A percentile compares a stretch with the other conserved stretches of the same genome.
Conservation (phyloP, 2,888 invertebrate genomes). For the Apeira syringaria region DNA sequence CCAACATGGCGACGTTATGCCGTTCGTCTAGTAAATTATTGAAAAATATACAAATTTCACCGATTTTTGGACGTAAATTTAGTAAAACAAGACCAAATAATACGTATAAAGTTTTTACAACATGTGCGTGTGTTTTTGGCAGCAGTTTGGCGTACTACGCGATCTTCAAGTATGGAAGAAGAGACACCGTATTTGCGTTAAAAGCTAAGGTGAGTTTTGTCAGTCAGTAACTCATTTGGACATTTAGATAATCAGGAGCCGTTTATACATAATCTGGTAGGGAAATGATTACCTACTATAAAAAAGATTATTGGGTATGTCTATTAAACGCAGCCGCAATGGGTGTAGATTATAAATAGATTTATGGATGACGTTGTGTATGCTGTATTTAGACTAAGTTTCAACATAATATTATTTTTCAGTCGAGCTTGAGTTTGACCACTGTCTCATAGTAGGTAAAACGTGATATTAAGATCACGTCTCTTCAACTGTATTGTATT, state of each 20-base stretch:
- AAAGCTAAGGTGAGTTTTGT: constrained; percentile 74
- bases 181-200: constrained; percentile 71
- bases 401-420: no score
- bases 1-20: constrained; percentile 80
- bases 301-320: no score
- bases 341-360: neutral
- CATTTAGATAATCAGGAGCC: no score
- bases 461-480: no score
- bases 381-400: no score
- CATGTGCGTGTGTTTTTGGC: constrained; percentile 72
- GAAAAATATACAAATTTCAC: constrained; percentile 62
- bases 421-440: no score
- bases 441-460: no score
- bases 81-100: constrained; percentile 57
- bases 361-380: neutral
- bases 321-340: no score
- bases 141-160: constrained; percentile 67
- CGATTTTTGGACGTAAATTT: constrained; percentile 57
- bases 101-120: constrained; percentile 53
- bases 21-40: constrained; percentile 71
- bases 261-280: no score
- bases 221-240: no score
- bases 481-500: no score
- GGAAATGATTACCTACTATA: no score
- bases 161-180: constrained; percentile 57